Base-by-base conservation (phyloP, 2,797 vertebrate species). In the Lacerta viridis region DNA sequence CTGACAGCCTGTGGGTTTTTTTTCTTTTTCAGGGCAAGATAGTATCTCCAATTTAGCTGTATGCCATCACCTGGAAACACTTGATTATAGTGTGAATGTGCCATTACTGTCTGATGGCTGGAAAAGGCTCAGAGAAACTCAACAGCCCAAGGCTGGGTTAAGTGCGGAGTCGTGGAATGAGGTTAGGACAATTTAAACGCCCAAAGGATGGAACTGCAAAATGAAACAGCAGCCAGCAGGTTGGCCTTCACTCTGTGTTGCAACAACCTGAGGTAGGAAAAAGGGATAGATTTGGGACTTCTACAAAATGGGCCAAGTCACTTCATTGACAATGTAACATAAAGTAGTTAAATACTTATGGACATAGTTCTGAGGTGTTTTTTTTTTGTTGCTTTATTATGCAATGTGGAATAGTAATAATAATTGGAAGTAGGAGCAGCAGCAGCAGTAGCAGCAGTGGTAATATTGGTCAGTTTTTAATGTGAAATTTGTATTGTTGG, bases 31-130 rank as follows among this genome's bases (percentile, higher is more conserved):
- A 18, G 25, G 46, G 27, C 6, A 25, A 84, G 81, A 88, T 83
- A 84, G 66, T n/a, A 78, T 84, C 81, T 84, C 46, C 81, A 39
- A 39, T 84, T 78, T 71, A 88, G 43, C 33, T 79, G 27, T 80
- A 72, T 71, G 74, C 46, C 66, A 88, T 72, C 66, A 33, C 36
- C 66, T 84, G 50, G 75, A 88, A 79, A 84, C 69, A 71, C 81
- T 79, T 72, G 66, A 59, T 72, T 80, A 72, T 80, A 72, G 29
- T 64, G 50, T 84, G 66, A 61, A 84, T 11, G 36, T 83, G 36
- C 36, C 46, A 79, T 71, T 88, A 68, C 20, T 72, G 20, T 79
- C 75, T 88, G 20, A 46, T 20, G 79, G 64, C 33, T 77, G 71
- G 29, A 74, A 87, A 87, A 75, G 29, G 4, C 68, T 78, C 36